Percentiles rank a stretch among this genome's conserved stretches.
These are phyloP conservation scores for Campylorhamphus procurvoides DNA, from an alignment of 2,113 vertebrate genomes.

Conservation along the genomic window DNA sequence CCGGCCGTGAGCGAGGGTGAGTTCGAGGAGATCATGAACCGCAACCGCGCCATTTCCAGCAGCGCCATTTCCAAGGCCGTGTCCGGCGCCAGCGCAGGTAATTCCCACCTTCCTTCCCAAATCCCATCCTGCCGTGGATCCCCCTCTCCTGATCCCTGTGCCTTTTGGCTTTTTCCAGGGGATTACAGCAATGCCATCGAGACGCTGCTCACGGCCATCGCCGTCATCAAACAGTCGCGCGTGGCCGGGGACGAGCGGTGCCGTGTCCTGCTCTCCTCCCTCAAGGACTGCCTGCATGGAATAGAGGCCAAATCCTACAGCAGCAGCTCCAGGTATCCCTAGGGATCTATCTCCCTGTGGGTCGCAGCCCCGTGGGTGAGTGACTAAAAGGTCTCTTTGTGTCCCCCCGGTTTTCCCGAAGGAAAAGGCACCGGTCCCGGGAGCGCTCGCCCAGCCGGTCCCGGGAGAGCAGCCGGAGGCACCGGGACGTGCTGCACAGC, in stretches of 20 bases:
- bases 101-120: background rate
- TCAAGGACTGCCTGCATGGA: constrained; percentile 94
- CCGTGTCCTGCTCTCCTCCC: constrained; percentile 89
- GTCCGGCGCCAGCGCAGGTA: constrained; percentile 91
- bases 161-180: constrained; percentile 68
- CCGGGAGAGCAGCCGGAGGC: constrained; percentile 81
- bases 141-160: background rate
- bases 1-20: constrained; percentile 78
- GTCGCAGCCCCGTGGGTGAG: background rate
- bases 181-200: constrained; percentile 90
- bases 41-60: constrained; percentile 92
- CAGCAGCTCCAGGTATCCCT: constrained; percentile 75
- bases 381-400: fast-evolving
- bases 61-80: constrained; percentile 95
- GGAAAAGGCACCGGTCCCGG: constrained; percentile 83
- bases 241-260: constrained; percentile 90
- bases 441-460: constrained; percentile 83
- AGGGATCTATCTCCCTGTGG: background rate
- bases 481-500: constrained; percentile 77
- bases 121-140: fast-evolving
- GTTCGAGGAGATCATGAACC: constrained; percentile 94
- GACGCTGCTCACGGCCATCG: constrained; percentile 92
- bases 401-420: background rate
- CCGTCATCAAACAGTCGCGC: constrained; percentile 94
- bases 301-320: constrained; percentile 90